phyloP scores from a whole-genome alignment of 2,888 invertebrate genomes.

The Gymnosoma rotundatum region DNA sequence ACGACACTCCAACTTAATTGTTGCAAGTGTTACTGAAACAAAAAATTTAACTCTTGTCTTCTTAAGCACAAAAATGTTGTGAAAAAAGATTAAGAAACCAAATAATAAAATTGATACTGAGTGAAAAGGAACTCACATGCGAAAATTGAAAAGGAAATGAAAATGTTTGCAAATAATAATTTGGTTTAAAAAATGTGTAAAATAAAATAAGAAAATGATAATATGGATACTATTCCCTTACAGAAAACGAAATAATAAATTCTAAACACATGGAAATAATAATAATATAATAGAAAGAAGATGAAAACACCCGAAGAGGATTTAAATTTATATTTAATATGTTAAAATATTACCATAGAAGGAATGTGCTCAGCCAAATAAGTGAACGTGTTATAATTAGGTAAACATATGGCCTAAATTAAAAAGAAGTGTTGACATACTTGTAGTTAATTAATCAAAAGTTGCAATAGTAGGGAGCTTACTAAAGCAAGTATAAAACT shows the following conservation, averaged over 20 bases:
- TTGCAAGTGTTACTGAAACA: constrained; percentile 18
- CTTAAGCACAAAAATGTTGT: constrained; percentile 16
- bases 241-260: constrained; percentile 64
- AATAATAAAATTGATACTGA: constrained; percentile 9
- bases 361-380: constrained; percentile 1
- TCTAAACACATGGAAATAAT: constrained; percentile 39
- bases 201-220: constrained; percentile 29
- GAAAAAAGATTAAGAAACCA: constrained; percentile 40
- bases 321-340: constrained; percentile 36
- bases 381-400: too few relatives aligned
- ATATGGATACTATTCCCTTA: constrained; percentile 64
- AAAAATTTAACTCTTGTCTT: background rate
- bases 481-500: too few relatives aligned
- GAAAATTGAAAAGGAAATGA: constrained; percentile 51
- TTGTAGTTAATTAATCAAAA: too few relatives aligned
- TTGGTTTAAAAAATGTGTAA: background rate
- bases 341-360: background rate
- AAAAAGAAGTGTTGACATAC: too few relatives aligned
- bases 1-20: background rate
- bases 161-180: background rate
- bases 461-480: too few relatives aligned
- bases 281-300: constrained; percentile 19
- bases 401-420: too few relatives aligned
- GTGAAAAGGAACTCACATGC: constrained; percentile 28
- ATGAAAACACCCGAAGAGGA: constrained; percentile 6